Conservation (phyloP, 2,797 vertebrate species). For the Lacerta agilis region DNA sequence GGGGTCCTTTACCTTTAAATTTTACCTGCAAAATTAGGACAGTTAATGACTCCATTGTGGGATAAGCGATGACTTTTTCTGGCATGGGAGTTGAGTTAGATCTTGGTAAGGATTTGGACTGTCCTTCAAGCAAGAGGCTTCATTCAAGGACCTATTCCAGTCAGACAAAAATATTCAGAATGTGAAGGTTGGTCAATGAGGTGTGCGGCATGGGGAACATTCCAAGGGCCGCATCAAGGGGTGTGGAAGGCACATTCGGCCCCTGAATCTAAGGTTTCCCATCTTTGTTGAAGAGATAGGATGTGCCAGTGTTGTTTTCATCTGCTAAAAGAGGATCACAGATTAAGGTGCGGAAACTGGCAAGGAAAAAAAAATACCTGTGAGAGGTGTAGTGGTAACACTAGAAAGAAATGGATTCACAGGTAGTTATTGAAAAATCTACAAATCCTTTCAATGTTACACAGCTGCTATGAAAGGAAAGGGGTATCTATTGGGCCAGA, state of each 20-base stretch:
- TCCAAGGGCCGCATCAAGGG: too few relatives aligned
- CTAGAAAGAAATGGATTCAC: fast-evolving
- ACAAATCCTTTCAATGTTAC: neutral
- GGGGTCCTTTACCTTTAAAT: too few relatives aligned
- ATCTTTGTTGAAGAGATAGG: too few relatives aligned
- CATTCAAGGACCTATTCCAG: too few relatives aligned
- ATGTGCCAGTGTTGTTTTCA: neutral
- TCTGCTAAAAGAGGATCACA: neutral
- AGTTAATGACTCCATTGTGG: neutral
- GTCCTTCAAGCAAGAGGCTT: too few relatives aligned
- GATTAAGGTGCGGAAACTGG: neutral
- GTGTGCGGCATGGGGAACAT: too few relatives aligned
- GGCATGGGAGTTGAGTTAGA: neutral
- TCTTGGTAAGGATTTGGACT: neutral
- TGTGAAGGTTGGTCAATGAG: too few relatives aligned
- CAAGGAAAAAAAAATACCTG: neutral
- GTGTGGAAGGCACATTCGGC: too few relatives aligned
- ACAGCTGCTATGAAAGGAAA: neutral
- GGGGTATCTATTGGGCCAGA: neutral
- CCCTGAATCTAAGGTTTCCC: too few relatives aligned
- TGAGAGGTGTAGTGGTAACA: neutral
- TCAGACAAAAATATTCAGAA: too few relatives aligned
- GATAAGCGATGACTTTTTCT: neutral
- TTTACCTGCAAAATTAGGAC: neutral
- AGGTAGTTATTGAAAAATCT: neutral